Evolutionary conservation across 2,113 vertebrate species (phyloP), one percentile per base, ranked within the genome.

Genomic region (Hymenochirus boettgeri): DNA sequence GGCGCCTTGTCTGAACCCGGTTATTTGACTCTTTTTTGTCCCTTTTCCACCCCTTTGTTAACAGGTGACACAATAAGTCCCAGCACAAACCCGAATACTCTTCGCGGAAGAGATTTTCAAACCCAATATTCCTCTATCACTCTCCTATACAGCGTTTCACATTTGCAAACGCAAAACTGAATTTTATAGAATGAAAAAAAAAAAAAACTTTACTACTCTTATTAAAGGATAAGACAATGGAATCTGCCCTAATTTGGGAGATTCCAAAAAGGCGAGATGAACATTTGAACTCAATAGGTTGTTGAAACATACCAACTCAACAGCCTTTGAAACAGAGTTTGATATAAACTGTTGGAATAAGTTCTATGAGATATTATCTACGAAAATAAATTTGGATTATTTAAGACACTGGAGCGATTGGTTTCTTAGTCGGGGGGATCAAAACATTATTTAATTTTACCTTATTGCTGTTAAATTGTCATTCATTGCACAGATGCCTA

Each of bases 41-140:
- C 10, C 10, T 59, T 57, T 58, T n/a, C n/a, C n/a, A n/a, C n/a
- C 33, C 42, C 31, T 57, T 69, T 45, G 19, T 42, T 39, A 60
- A 69, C 13, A 5, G 35, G 65, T n/a, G 47, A 60, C 65, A 69
- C 56, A 57, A 46, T 50, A 29, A 69, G 48, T 69, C 47, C 57
- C 25, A 45, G 65, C n/a, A n/a, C n/a, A 52, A 60, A 69, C 58
- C 31, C 65, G 60, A 69, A 53, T n/a, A 21, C 25, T 27, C n/a
- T 51, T 29, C 51, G 46, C 18, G 18, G n/a, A n/a, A 18, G 50
- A 69, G 56, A 45, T 57, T 52, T 58, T 60, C 48, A 60, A 45
- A 7, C 29, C 47, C 19, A n/a, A n/a, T n/a, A 37, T 53, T 52
- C 21, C 50, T 35, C 63, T 35, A 54, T 65, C 54, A 65, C n/a